Percentiles rank a stretch among this genome's conserved stretches.
Evolutionary conservation across 2,113 vertebrate species (phyloP).

Genomic region (Rhinolophus sinicus): DNA sequence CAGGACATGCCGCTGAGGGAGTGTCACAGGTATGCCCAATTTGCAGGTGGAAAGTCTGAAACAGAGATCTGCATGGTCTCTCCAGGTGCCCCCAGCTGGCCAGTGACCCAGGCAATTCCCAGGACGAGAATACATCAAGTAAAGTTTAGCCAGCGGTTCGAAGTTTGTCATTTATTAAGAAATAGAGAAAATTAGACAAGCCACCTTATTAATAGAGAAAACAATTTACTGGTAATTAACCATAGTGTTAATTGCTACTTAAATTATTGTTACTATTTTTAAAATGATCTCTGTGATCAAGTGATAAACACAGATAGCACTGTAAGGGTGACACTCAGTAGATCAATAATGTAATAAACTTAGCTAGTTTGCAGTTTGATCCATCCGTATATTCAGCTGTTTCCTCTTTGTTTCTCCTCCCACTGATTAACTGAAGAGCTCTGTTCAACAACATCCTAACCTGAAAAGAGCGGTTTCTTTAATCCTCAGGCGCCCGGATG

Average conservation of each 20-base stretch:
- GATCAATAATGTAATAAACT: too few species aligned
- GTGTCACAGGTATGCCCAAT: accelerated
- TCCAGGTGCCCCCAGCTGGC: background rate
- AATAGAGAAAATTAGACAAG: background rate
- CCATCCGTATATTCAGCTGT: too few species aligned
- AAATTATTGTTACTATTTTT: background rate
- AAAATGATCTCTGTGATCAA: background rate
- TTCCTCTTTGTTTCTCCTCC: too few species aligned
- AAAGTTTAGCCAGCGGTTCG: background rate
- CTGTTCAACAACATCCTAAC: too few species aligned
- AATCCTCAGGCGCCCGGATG: too few species aligned
- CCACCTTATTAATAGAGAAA: background rate
- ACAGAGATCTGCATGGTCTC: too few species aligned
- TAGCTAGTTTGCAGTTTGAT: too few species aligned
- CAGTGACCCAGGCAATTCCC: background rate
- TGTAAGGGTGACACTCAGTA: too few species aligned
- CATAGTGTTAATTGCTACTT: background rate
- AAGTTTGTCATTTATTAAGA: background rate
- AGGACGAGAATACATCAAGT: background rate
- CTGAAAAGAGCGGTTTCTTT: too few species aligned
- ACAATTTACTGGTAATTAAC: background rate
- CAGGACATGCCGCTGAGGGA: too few species aligned
- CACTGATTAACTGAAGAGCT: too few species aligned
- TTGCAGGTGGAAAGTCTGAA: background rate
- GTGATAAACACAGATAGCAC: background rate